These are phyloP conservation scores for Aegithalos caudatus DNA, from an alignment of 2,113 vertebrate species.

Conservation along the genomic window DNA sequence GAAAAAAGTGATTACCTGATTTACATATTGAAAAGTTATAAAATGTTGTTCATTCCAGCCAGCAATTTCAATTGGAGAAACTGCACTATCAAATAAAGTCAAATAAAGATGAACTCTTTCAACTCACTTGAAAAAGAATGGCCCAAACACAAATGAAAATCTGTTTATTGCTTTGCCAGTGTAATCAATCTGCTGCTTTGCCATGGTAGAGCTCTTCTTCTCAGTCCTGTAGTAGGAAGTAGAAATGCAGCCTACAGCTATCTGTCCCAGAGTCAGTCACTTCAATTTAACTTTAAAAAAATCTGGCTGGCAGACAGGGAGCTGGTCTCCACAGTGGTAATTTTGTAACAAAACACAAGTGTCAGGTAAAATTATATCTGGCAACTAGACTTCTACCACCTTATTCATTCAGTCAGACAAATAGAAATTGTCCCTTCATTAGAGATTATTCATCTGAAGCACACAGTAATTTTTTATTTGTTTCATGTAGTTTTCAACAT, in stretches of 20 bases:
- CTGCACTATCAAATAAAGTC: background rate
- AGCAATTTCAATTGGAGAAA: background rate
- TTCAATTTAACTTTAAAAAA: conserved; percentile 60
- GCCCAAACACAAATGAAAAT: background rate
- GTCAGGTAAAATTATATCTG: conserved; percentile 49
- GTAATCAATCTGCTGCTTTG: background rate
- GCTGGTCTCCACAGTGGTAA: conserved; percentile 29
- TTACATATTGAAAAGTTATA: background rate
- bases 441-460: background rate
- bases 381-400: background rate
- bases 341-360: conserved; percentile 51
- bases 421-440: conserved; percentile 2
- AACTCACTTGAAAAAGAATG: background rate
- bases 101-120: background rate
- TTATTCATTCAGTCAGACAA: background rate
- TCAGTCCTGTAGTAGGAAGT: background rate
- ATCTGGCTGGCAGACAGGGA: conserved; percentile 44
- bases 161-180: background rate
- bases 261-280: conserved; percentile 33
- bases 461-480: background rate
- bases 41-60: background rate
- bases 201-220: background rate
- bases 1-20: background rate
- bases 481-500: background rate
- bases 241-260: conserved; percentile 42